phyloP scores from a whole-genome alignment of 23 tunicate species.

The Trididemnum nubilum region DNA sequence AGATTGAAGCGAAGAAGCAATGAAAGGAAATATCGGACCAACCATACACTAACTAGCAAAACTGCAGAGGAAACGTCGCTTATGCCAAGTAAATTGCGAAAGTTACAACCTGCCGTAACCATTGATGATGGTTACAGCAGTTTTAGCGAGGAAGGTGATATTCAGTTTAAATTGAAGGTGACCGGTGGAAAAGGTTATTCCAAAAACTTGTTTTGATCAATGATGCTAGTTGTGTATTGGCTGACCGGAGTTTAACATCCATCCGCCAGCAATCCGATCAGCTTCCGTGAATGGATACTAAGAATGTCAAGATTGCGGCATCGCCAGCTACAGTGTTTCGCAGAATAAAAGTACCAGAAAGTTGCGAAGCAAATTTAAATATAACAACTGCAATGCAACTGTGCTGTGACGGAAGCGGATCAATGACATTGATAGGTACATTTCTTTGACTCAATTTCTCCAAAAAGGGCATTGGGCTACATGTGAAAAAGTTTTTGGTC shows the following conservation, averaged over 20 bases:
- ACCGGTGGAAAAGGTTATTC: too few species aligned
- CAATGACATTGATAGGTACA: neutral
- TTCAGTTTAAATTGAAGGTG: too few species aligned
- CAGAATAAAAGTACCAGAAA: neutral
- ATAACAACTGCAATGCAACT: neutral
- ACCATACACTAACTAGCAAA: too few species aligned
- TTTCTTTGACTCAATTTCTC: neutral
- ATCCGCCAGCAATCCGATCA: slow-evolving; percentile 16
- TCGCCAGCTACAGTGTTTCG: neutral
- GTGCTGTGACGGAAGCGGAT: neutral
- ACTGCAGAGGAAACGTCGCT: too few species aligned
- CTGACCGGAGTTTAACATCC: neutral
- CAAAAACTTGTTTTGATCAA: neutral
- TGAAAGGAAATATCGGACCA: too few species aligned
- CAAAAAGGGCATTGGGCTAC: neutral
- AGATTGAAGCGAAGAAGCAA: too few species aligned
- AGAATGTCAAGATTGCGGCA: neutral
- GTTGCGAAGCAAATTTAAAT: neutral
- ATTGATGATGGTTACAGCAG: too few species aligned
- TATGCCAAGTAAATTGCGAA: too few species aligned
- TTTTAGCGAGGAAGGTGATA: too few species aligned
- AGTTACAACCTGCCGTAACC: too few species aligned
- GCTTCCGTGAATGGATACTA: neutral
- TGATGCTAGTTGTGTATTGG: neutral
- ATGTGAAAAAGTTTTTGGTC: too few species aligned